A percentile compares a stretch with the other conserved stretches of the same genome.
phyloP scores from a whole-genome alignment of 1,140 invertebrate genomes.

The Cydia pomonella region DNA sequence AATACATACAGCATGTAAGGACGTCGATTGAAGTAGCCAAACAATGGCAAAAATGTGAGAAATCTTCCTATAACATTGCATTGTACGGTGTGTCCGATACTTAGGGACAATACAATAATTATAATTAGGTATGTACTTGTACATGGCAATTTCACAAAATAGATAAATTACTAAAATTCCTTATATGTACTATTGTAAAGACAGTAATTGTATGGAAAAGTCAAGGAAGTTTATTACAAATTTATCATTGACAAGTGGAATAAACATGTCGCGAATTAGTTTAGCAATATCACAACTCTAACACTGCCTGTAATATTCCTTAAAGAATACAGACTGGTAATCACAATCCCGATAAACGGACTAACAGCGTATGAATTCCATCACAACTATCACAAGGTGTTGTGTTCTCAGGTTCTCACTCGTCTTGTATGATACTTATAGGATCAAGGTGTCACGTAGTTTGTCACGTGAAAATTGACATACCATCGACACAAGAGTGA shows the following conservation, averaged over 20 bases:
- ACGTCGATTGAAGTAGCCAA: slow-evolving; percentile 17
- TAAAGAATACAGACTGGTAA: background rate
- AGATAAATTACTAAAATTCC: background rate
- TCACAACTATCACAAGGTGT: background rate
- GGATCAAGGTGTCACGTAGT: background rate
- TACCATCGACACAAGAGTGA: background rate
- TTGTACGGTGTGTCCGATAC: background rate
- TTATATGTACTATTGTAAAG: background rate
- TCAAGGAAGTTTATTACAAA: background rate
- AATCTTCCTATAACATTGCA: background rate
- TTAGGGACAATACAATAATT: background rate
- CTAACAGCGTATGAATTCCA: background rate
- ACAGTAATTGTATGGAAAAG: background rate
- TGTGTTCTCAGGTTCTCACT: background rate
- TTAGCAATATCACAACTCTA: background rate
- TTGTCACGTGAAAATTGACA: background rate
- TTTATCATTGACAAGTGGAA: background rate
- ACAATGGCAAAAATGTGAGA: slow-evolving; percentile 24
- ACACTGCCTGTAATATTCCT: background rate
- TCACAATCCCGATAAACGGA: too few species aligned
- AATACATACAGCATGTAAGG: slow-evolving; percentile 24
- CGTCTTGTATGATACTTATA: background rate
- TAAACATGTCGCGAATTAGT: background rate
- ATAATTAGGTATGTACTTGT: background rate
- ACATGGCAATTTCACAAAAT: background rate